Evolutionary conservation across 2,888 invertebrate genomes (phyloP).

Genomic region (Proisotoma minuta): DNA sequence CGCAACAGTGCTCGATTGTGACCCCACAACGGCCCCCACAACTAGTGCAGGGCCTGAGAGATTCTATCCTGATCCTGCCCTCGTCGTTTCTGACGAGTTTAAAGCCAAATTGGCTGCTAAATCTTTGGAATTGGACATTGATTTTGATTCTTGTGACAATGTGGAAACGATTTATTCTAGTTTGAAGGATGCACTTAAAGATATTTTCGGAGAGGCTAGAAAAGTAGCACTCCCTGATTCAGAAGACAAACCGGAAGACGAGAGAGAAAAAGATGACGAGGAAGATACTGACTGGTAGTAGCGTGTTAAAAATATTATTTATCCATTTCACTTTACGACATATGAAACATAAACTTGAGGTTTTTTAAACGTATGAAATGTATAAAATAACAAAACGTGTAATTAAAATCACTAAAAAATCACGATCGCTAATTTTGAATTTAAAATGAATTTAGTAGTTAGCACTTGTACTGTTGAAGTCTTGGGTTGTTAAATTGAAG

Average conservation of each 20-base stretch:
- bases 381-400: too few species aligned
- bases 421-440: too few species aligned
- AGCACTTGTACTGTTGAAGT: too few species aligned
- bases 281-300: conserved; percentile 26
- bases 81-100: conserved; percentile 16
- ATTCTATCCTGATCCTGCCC: background rate
- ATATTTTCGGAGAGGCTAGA: conserved; percentile 23
- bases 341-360: too few species aligned
- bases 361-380: too few species aligned
- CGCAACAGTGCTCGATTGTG: background rate
- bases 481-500: too few species aligned
- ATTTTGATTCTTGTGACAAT: conserved; percentile 24
- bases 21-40: background rate
- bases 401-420: too few species aligned
- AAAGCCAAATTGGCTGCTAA: conserved; percentile 25
- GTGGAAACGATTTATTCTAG: conserved; percentile 15
- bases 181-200: conserved; percentile 14
- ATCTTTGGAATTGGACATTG: conserved; percentile 24
- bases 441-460: too few species aligned
- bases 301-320: too few species aligned
- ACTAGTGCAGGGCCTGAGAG: background rate
- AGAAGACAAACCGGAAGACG: background rate
- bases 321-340: too few species aligned
- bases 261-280: conserved; percentile 14
- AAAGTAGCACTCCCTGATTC: background rate